Base-by-base conservation (phyloP, 1,140 invertebrate genomes). In the Pissodes strobi region DNA sequence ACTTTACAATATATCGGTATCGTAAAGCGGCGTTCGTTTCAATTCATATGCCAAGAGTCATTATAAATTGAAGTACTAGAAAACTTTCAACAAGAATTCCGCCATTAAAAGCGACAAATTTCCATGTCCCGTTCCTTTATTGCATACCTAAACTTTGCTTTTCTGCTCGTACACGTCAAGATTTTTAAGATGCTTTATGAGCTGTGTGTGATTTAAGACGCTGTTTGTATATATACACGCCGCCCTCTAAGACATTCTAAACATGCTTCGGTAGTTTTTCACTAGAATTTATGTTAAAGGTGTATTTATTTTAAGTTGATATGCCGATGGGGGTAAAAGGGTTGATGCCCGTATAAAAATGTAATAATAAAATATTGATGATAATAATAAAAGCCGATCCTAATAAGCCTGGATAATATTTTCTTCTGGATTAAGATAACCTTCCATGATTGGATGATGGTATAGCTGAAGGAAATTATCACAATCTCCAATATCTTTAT, bases 101-200 rank as follows among this genome's bases (percentile, higher is more conserved):
- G 43, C 23, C 56, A 59, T 59, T 59, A 48, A 59, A 34, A 48
- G 21, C 56, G 56, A 59, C 56, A 59, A 59, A 59, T 59, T 30
- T 59, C 43, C 56, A 37, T 59, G 56, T 59, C 56, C 43, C 22
- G 38, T 34, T 59, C 27, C 56, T 59, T 59, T 59, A 59, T 59
- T 46, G 41, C 56, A 48, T 59, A 59, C 56, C 41, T 59, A 59
- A 59, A 59, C 15, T 48, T 59, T 46, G 41, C 43, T 59, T 48
- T 45, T 25, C 56, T 12, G 43, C 56, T 30, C 56, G 43, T 37
- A 59, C 56, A 15, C 43, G 57, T 60, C 57, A 52, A 52, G 48
- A 61, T 61, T 52, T 64, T 64, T 64, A 64, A 64, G 48, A 64
- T 64, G 61, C 39, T 64, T 64, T 56, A 64, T 64, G 61, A 56